Conservation (phyloP, 1,140 invertebrate genomes). For the Phymastichus coffea region DNA sequence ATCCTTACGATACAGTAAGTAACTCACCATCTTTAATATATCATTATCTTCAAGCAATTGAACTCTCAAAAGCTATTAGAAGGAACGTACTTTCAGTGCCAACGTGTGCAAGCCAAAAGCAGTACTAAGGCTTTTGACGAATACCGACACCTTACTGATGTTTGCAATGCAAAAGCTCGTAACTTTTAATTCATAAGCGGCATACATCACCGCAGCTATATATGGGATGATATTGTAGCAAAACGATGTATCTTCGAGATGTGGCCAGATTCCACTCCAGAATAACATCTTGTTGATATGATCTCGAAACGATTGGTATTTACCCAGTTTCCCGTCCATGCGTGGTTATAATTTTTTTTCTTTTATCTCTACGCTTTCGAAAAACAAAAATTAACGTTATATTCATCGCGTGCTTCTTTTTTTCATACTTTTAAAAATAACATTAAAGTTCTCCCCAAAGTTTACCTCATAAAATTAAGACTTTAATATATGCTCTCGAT, state of each 20-base stretch:
- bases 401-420: too few relatives aligned
- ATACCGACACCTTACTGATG: not conserved
- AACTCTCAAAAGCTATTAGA: too few relatives aligned
- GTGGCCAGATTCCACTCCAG: not conserved
- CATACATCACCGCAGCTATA: too few relatives aligned
- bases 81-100: not conserved
- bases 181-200: too few relatives aligned
- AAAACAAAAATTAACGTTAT: too few relatives aligned
- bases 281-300: not conserved
- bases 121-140: not conserved
- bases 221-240: not conserved
- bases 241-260: not conserved
- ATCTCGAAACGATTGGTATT: not conserved
- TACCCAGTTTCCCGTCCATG: not conserved
- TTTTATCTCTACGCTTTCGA: too few relatives aligned
- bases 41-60: too few relatives aligned
- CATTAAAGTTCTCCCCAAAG: too few relatives aligned
- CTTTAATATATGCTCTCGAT: too few relatives aligned
- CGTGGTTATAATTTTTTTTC: too few relatives aligned
- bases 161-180: not conserved
- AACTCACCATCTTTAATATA: not conserved
- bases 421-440: too few relatives aligned
- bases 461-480: too few relatives aligned
- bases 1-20: not conserved
- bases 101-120: not conserved